phyloP scores from a whole-genome alignment of 2,113 vertebrate genomes.

The Hypanus sabinus region DNA sequence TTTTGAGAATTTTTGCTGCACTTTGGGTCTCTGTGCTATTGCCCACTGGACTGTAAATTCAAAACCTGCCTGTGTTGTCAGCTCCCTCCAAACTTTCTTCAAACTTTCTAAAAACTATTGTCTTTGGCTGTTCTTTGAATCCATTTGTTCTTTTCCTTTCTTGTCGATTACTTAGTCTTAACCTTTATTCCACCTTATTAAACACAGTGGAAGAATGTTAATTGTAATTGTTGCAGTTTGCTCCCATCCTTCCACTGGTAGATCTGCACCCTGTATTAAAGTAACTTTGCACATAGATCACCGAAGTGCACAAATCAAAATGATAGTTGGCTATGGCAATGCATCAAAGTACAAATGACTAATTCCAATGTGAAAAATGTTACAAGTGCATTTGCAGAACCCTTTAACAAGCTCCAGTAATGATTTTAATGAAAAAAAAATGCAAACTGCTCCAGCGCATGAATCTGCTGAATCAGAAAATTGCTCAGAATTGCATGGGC shows the following conservation, averaged over 20 bases:
- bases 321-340: not conserved
- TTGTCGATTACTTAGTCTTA: not conserved
- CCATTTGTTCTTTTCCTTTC: not conserved
- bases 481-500: not conserved
- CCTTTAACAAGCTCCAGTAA: constrained; percentile 20
- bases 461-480: not conserved
- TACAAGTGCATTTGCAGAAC: constrained; percentile 2
- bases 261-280: not conserved
- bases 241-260: not conserved
- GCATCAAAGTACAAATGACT: constrained; percentile 19
- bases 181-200: not conserved
- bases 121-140: not conserved
- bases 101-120: not conserved
- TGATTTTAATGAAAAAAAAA: constrained; percentile 18
- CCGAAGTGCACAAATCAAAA: not conserved
- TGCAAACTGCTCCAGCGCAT: not conserved
- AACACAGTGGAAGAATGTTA: not conserved
- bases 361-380: constrained; percentile 17
- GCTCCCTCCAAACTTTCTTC: not conserved
- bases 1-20: not conserved
- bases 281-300: not conserved
- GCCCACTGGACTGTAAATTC: not conserved
- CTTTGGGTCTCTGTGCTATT: too few relatives aligned
- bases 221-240: not conserved
- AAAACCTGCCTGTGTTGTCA: not conserved